A percentile compares a stretch with the other conserved stretches of the same genome.
phyloP scores from a whole-genome alignment of 2,888 invertebrate species.

The Chymomyza amoena region DNA sequence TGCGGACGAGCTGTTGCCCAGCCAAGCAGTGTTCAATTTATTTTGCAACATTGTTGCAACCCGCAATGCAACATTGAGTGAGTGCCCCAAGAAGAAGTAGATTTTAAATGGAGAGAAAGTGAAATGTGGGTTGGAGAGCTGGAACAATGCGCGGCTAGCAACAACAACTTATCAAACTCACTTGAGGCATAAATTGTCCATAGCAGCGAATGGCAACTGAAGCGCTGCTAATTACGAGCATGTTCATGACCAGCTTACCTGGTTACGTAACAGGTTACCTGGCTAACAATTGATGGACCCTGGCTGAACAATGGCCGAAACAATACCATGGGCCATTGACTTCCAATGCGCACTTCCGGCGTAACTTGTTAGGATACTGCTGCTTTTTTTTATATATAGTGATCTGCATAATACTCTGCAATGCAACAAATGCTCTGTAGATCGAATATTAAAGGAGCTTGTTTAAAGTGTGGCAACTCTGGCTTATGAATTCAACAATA shows the following conservation, averaged over 20 bases:
- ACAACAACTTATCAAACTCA: neutral
- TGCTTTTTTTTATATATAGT: neutral
- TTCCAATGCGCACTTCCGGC: neutral
- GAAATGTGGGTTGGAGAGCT: too few relatives aligned
- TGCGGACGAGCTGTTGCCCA: constrained; percentile 44
- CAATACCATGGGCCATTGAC: neutral
- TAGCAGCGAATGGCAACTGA: constrained; percentile 19
- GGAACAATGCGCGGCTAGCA: neutral
- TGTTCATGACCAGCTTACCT: neutral
- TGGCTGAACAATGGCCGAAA: constrained; percentile 3
- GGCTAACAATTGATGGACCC: neutral
- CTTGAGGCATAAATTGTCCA: neutral
- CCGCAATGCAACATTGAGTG: neutral
- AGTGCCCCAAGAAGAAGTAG: neutral
- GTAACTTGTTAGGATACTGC: neutral
- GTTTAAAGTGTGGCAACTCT: too few relatives aligned
- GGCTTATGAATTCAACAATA: too few relatives aligned
- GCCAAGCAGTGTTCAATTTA: constrained; percentile 56
- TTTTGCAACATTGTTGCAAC: constrained; percentile 55
- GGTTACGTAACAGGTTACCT: neutral
- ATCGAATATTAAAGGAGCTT: neutral
- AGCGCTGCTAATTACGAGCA: constrained; percentile 52
- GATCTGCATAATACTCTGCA: neutral
- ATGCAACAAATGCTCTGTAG: neutral
- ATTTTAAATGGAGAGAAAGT: neutral